These are phyloP conservation scores for Marmota flaviventris DNA, from an alignment of 2,113 vertebrate genomes.

Conservation along the genomic window DNA sequence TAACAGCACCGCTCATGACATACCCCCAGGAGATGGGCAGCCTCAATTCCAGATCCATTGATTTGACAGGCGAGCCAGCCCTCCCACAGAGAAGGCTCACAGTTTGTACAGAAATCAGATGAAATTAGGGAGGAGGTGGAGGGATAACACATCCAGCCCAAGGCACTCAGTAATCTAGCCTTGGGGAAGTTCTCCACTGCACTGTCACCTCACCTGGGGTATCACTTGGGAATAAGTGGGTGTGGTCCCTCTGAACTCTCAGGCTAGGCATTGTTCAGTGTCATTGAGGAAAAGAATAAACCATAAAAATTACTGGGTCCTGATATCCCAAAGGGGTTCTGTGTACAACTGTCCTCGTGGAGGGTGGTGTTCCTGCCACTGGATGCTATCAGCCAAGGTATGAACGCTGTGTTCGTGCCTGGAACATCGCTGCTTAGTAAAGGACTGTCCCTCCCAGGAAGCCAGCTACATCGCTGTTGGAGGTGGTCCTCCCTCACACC, in stretches of 20 bases:
- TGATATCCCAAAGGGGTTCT: rapidly evolving
- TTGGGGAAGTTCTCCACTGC: neutral
- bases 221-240: neutral
- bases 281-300: neutral
- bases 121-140: neutral
- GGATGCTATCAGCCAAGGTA: neutral
- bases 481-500: no score
- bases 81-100: rapidly evolving
- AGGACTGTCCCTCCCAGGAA: neutral
- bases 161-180: no score
- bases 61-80: neutral
- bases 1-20: no score
- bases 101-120: neutral
- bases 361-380: neutral
- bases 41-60: neutral
- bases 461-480: neutral
- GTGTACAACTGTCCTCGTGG: neutral
- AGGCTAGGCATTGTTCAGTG: rapidly evolving
- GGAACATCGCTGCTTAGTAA: neutral
- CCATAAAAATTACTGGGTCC: neutral
- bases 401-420: neutral
- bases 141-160: neutral
- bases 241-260: no score
- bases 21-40: rapidly evolving
- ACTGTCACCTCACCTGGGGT: rapidly evolving